phyloP scores from a whole-genome alignment of 2,888 invertebrate genomes.

The Laspeyria flexula region DNA sequence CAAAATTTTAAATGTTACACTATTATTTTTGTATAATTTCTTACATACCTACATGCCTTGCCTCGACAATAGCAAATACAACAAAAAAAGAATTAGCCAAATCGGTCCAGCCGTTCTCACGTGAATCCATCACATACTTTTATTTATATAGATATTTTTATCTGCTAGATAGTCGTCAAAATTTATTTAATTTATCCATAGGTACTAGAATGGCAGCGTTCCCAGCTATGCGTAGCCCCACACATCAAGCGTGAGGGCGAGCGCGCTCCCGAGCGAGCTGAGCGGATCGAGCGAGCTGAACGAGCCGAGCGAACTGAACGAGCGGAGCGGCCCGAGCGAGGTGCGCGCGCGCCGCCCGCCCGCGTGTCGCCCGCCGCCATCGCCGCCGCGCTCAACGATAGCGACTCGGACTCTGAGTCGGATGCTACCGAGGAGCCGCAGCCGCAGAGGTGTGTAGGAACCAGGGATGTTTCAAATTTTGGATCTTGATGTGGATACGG shows the following conservation, averaged over 20 bases:
- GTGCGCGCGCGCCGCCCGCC: slow-evolving; percentile 72
- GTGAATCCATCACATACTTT: too few species aligned
- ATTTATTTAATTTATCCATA: too few species aligned
- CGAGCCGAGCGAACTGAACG: neutral
- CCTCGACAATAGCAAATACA: too few species aligned
- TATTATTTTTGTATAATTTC: too few species aligned
- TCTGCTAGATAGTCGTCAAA: too few species aligned
- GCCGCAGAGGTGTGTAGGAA: slow-evolving; percentile 58
- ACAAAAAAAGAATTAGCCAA: too few species aligned
- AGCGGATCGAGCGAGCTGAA: neutral
- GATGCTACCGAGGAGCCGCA: slow-evolving; percentile 62
- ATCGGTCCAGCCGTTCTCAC: too few species aligned
- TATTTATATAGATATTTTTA: too few species aligned
- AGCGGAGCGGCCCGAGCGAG: slow-evolving; percentile 40
- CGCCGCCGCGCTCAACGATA: slow-evolving; percentile 65
- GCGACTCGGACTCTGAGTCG: slow-evolving; percentile 59
- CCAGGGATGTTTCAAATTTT: too few species aligned
- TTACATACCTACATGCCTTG: too few species aligned
- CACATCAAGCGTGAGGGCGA: slow-evolving; percentile 65
- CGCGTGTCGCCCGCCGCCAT: slow-evolving; percentile 74
- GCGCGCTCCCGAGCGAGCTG: slow-evolving; percentile 82
- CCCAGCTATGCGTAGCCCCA: slow-evolving; percentile 76
- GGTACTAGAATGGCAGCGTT: slow-evolving; percentile 84
- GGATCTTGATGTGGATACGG: too few species aligned
- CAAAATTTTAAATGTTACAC: too few species aligned